Percentiles rank a stretch among this genome's conserved stretches.
Conservation (phyloP, 2,113 vertebrate species). For the Anolis carolinensis region DNA sequence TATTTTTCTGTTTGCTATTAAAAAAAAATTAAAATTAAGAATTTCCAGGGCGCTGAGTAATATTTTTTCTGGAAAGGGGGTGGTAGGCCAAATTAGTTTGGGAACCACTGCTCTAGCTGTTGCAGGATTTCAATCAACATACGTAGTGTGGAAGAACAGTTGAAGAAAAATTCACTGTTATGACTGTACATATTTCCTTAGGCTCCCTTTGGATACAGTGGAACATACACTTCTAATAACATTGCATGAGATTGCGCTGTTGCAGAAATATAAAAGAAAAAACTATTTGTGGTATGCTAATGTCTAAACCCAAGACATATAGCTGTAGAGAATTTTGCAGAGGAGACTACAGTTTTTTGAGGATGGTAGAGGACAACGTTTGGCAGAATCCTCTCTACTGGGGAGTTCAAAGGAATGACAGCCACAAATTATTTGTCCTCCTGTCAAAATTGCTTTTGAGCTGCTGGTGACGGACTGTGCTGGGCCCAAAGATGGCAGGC, state of each 20-base stretch:
- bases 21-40: no score
- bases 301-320: not conserved
- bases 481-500: not conserved
- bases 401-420: not conserved
- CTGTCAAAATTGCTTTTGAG: constrained; percentile 5
- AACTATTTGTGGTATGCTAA: not conserved
- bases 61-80: no score
- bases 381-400: not conserved
- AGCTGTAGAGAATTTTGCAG: not conserved
- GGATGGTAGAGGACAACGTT: not conserved
- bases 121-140: no score
- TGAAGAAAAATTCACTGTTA: no score
- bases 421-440: not conserved
- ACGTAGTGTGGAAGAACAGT: no score
- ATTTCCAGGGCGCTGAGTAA: no score
- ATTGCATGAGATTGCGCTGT: not conserved
- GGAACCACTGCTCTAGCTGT: no score
- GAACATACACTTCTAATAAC: not conserved
- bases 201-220: not conserved
- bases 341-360: not conserved
- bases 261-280: not conserved
- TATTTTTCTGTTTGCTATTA: no score
- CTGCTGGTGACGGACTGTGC: not conserved
- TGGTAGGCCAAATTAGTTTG: no score
- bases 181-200: no score